Conservation (phyloP, 2,797 vertebrate species). For the Prunella strophiata region DNA sequence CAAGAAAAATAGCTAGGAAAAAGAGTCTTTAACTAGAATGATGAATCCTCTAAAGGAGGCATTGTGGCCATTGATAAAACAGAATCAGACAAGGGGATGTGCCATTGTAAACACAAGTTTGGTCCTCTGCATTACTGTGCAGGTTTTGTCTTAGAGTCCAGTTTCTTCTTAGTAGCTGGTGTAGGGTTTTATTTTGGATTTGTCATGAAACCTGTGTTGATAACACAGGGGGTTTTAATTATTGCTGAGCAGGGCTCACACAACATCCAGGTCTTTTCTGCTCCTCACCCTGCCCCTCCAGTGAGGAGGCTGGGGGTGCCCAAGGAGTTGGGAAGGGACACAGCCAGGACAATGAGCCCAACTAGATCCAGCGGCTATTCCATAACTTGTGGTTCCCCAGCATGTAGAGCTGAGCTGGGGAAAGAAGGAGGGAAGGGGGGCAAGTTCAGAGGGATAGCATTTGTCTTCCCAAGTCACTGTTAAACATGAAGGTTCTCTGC, state of each 20-base stretch:
- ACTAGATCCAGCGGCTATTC: neutral
- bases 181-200: neutral
- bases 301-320: accelerated
- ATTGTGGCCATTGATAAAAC: neutral
- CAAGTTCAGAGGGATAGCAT: accelerated
- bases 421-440: accelerated
- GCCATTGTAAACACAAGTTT: neutral
- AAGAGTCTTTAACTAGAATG: neutral
- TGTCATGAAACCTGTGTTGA: neutral
- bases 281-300: neutral
- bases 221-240: neutral
- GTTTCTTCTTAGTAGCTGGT: neutral
- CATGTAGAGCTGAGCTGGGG: neutral
- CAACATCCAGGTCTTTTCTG: neutral
- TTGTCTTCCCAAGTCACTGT: neutral
- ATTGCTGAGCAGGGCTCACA: neutral
- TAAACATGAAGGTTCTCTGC: accelerated
- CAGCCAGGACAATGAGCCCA: neutral
- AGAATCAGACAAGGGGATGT: neutral
- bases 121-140: neutral
- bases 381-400: neutral
- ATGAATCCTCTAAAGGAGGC: neutral
- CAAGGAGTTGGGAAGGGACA: neutral
- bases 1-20: neutral
- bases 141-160: neutral